Evolutionary conservation across 2,113 vertebrate species (phyloP).

Genomic region (Rattus rattus): DNA sequence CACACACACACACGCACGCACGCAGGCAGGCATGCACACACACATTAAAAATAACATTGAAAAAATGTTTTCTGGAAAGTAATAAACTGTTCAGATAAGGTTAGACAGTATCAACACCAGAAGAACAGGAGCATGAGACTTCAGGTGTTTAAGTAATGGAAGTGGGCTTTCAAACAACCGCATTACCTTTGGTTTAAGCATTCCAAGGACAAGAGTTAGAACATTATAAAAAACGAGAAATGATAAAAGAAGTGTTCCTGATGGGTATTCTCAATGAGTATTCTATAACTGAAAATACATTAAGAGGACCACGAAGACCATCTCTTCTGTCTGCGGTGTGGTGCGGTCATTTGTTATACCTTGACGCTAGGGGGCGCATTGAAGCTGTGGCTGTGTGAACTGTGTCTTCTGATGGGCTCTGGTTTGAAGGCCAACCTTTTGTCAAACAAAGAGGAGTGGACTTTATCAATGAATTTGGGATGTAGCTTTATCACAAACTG

Average conservation of each 20-base stretch:
- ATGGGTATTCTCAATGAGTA: not conserved
- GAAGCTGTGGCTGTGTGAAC: slow-evolving; percentile 28
- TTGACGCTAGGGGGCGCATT: not conserved
- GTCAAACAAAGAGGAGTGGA: slow-evolving; percentile 73
- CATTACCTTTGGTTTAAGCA: not conserved
- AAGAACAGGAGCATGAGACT: not conserved
- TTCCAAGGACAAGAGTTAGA: slow-evolving; percentile 19
- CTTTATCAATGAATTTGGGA: slow-evolving; percentile 87
- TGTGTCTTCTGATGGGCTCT: slow-evolving; percentile 38
- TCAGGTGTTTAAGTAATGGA: not conserved
- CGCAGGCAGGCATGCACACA: too few species aligned
- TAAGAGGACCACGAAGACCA: not conserved
- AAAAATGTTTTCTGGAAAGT: not conserved
- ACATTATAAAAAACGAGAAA: not conserved
- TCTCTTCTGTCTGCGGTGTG: rapidly evolving
- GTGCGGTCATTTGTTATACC: rapidly evolving
- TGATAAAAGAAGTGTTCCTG: not conserved
- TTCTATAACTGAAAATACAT: not conserved
- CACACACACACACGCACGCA: too few species aligned
- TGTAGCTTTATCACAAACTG: slow-evolving; percentile 84
- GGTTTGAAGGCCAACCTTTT: not conserved
- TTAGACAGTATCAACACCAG: not conserved
- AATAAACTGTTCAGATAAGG: not conserved
- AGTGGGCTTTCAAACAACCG: slow-evolving; percentile 18
- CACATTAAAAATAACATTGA: not conserved